These are phyloP conservation scores for Leptopilina myrica DNA, from an alignment of 2,888 invertebrate genomes.

Conservation along the genomic window DNA sequence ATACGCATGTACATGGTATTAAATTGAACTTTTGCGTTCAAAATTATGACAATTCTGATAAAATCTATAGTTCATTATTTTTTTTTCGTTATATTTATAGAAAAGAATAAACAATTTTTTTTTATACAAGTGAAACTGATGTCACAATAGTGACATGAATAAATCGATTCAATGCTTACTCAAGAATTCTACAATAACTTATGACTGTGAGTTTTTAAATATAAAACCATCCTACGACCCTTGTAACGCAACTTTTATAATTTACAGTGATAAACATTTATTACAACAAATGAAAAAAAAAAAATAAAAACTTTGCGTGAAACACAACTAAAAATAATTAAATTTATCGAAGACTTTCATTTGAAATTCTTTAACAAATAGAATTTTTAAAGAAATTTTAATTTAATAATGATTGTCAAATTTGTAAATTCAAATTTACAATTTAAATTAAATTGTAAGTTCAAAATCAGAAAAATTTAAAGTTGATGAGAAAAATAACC, in stretches of 20 bases:
- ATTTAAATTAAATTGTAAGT: no score
- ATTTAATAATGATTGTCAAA: no score
- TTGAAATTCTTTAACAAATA: no score
- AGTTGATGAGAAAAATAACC: no score
- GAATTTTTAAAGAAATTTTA: no score
- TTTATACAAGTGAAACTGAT: slow-evolving; percentile 18
- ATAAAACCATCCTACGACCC: background rate
- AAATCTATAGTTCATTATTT: slow-evolving; percentile 8
- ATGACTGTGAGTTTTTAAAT: background rate
- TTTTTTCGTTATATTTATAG: no score
- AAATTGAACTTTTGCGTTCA: no score
- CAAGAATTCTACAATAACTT: background rate
- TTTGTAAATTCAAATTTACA: no score
- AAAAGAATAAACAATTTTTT: background rate
- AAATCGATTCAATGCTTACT: slow-evolving; percentile 21
- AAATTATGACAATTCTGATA: background rate
- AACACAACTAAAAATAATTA: no score
- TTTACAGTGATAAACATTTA: background rate
- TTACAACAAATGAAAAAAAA: background rate
- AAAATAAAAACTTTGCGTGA: background rate
- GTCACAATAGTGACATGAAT: slow-evolving; percentile 7
- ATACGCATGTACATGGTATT: no score
- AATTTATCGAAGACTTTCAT: no score
- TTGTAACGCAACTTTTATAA: background rate
- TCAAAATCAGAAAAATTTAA: no score